A percentile compares a stretch with the other conserved stretches of the same genome.
phyloP scores from a whole-genome alignment of 2,888 invertebrate genomes.

The Lepidocyrtinus sp. region DNA sequence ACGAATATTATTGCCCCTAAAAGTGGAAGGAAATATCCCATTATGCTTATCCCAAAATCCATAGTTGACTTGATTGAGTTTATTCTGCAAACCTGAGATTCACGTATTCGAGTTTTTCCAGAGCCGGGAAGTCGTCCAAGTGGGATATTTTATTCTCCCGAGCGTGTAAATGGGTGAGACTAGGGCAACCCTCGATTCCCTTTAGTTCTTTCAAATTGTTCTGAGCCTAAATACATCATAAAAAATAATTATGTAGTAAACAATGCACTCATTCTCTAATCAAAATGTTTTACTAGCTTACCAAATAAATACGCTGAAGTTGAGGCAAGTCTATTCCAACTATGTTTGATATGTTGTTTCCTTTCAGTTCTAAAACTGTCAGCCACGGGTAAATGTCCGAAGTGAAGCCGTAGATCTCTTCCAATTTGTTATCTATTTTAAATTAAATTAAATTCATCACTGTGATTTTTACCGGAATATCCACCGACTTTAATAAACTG shows the following conservation, averaged over 20 bases:
- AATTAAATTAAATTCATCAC: too few species aligned
- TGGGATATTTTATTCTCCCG: slow-evolving; percentile 53
- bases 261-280: neutral
- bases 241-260: too few species aligned
- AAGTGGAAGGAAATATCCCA: too few species aligned
- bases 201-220: slow-evolving; percentile 48
- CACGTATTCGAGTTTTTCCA: slow-evolving; percentile 54
- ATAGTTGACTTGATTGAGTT: neutral
- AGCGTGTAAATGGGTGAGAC: slow-evolving; percentile 55
- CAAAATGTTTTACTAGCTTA: neutral
- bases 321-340: slow-evolving; percentile 53
- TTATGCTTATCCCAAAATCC: neutral
- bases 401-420: slow-evolving; percentile 41
- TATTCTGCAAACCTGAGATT: slow-evolving; percentile 52
- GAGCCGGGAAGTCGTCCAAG: slow-evolving; percentile 46
- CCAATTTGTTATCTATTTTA: slow-evolving; percentile 51
- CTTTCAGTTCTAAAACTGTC: slow-evolving; percentile 54
- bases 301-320: slow-evolving; percentile 50
- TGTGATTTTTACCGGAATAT: too few species aligned
- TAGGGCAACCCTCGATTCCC: slow-evolving; percentile 50
- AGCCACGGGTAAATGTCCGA: slow-evolving; percentile 50
- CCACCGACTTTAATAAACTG: too few species aligned
- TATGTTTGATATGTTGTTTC: slow-evolving; percentile 44
- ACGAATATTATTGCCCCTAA: slow-evolving; percentile 36
- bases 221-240: slow-evolving; percentile 42